Evolutionary conservation across 2,888 invertebrate genomes (phyloP).

Genomic region (Cerastis leucographa): DNA sequence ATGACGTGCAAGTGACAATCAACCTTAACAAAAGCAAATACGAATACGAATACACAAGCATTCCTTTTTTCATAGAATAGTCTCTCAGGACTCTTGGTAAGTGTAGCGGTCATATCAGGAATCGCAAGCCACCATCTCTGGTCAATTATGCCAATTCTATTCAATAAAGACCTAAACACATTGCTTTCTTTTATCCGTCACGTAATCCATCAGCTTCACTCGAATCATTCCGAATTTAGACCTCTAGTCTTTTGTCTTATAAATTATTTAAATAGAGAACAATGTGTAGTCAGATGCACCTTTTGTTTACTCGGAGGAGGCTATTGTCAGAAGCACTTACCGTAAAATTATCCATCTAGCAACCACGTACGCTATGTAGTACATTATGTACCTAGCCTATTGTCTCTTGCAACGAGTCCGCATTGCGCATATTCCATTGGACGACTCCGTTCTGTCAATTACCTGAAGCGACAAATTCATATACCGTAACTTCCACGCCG

Average conservation of each 20-base stretch:
- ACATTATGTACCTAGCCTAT: conserved; percentile 67
- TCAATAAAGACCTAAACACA: background rate
- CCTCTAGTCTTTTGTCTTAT: conserved; percentile 75
- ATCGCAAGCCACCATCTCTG: background rate
- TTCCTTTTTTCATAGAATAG: background rate
- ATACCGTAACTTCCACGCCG: conserved; percentile 68
- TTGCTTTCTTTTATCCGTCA: conserved; percentile 35
- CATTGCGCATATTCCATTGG: conserved; percentile 75
- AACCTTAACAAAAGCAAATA: background rate
- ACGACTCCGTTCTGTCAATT: conserved; percentile 73
- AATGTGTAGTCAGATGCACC: conserved; percentile 77
- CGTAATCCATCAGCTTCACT: conserved; percentile 36
- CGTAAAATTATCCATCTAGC: conserved; percentile 86
- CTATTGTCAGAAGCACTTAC: conserved; percentile 85
- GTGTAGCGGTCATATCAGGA: background rate
- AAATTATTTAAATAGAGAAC: conserved; percentile 79
- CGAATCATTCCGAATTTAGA: conserved; percentile 52
- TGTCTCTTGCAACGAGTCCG: conserved; percentile 67
- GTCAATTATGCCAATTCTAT: conserved; percentile 11
- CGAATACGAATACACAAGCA: background rate
- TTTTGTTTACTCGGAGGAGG: conserved; percentile 82
- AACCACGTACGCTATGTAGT: conserved; percentile 70
- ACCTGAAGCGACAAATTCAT: conserved; percentile 82
- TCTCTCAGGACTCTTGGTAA: background rate
- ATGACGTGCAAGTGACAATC: background rate